Evolutionary conservation across 2,888 invertebrate species (phyloP).

Genomic region (Cataglyphis albicans): DNA sequence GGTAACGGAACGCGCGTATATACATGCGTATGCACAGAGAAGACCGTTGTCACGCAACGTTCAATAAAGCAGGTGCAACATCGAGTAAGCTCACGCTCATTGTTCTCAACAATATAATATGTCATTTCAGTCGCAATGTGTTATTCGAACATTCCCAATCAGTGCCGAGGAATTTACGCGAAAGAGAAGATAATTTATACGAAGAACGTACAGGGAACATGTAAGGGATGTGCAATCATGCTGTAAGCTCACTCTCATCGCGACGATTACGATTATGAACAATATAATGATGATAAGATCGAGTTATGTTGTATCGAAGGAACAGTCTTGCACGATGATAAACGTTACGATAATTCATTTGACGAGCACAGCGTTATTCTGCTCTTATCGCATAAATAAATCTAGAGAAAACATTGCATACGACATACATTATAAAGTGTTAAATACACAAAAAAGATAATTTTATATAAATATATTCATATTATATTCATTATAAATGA

Average conservation of each 20-base stretch:
- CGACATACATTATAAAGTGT: not conserved
- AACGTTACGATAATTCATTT: not conserved
- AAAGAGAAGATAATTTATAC: constrained; percentile 30
- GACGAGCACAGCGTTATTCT: not conserved
- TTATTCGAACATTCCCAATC: constrained; percentile 18
- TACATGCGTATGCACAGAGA: not conserved
- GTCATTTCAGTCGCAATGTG: constrained; percentile 24
- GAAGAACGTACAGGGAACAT: not conserved
- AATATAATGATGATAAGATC: constrained; percentile 26
- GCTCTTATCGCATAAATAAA: not conserved
- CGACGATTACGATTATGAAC: constrained; percentile 30
- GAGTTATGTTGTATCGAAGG: not conserved
- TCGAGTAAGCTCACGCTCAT: constrained; percentile 27
- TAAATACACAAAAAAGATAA: not conserved
- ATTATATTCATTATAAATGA: constrained; percentile 11
- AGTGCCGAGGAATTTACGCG: not conserved
- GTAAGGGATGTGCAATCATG: not conserved
- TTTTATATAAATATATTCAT: too few species aligned
- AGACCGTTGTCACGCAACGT: constrained; percentile 28
- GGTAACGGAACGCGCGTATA: not conserved
- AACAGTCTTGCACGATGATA: not conserved
- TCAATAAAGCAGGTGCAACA: constrained; percentile 37
- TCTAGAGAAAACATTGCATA: not conserved
- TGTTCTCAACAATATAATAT: constrained; percentile 50
- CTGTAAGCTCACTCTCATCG: constrained; percentile 23